Base-by-base conservation (phyloP, 2,888 invertebrate species). In the Acanthacorydalis orientalis region DNA sequence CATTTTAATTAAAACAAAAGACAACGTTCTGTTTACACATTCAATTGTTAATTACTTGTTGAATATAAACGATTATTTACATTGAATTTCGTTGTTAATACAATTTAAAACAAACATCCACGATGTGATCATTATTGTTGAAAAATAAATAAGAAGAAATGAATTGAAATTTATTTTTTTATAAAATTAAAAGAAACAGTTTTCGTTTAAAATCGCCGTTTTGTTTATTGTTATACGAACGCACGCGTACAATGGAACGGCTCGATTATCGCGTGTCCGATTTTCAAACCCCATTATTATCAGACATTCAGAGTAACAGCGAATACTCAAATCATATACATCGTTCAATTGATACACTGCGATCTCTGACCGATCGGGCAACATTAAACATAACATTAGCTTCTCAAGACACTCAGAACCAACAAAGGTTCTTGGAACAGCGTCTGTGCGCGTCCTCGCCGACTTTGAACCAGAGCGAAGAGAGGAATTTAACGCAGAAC, bases 301-400 rank as follows among this genome's bases (percentile, higher is more conserved):
- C 33, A n/a, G 64, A 65, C 50, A 62, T 62, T 53, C 48, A 41
- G 33, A 53, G 60, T 44, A 35, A 34, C 12, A 59, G 62, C 49
- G 64, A 64, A 56, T 59, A 58, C 48, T 58, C 60, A 46, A 40
- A 40, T 46, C 64, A 65, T 53, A 60, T 66, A 37, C 65, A 67
- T 54, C 56, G 66, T 34, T 65, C 66, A 49, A 64, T 67, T 49
- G 67, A 66, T 55, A 65, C 65, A 34, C 51, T 67, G 46, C 57
- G 67, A 8, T 62, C 60, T 7, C 54, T 67, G 45, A 65, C 65
- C n/a, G 66, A 65, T 54, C 58, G 66, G 7, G 46, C 46, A 1
- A 40, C 46, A 7, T 15, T 46, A 6, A 46, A 46, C n/a, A 31
- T 46, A 8, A 46, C 46, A n/a, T 39, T 46, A 15, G 40, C 46